A percentile compares a stretch with the other conserved stretches of the same genome.
Conservation (phyloP, 2,113 vertebrate species). For the Alouatta palliata region DNA sequence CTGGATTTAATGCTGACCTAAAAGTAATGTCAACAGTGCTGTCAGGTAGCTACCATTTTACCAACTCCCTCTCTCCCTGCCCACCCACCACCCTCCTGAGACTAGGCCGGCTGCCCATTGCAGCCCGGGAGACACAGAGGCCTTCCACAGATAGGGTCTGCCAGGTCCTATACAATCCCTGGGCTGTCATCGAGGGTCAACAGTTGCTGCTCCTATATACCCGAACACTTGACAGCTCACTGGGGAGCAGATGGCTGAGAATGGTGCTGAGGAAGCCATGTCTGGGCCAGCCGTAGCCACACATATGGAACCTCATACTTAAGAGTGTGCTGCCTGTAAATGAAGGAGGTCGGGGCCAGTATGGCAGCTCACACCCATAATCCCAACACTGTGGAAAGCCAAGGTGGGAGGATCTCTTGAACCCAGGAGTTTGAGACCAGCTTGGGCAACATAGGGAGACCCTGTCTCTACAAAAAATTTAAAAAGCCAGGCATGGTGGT, state of each 20-base stretch:
- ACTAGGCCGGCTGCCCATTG: rapidly evolving
- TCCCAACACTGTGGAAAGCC: too few relatives aligned
- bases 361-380: too few relatives aligned
- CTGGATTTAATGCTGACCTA: slow-evolving; percentile 71
- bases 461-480: too few relatives aligned
- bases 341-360: too few relatives aligned
- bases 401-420: too few relatives aligned
- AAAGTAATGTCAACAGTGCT: slow-evolving; percentile 59
- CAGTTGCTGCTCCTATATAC: background rate
- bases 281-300: background rate
- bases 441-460: too few relatives aligned
- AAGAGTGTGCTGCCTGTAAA: background rate
- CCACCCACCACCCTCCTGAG: background rate
- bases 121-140: rapidly evolving
- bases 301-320: background rate
- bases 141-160: background rate
- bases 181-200: background rate
- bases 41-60: slow-evolving; percentile 65
- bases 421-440: too few relatives aligned
- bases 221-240: background rate
- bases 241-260: background rate
- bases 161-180: background rate
- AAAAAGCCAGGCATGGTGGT: too few relatives aligned
- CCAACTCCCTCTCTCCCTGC: background rate
- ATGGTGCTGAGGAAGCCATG: background rate